Evolutionary conservation across 2,888 invertebrate genomes (phyloP), one percentile per base, ranked within the genome.

Genomic region (Pegoplata infirma): DNA sequence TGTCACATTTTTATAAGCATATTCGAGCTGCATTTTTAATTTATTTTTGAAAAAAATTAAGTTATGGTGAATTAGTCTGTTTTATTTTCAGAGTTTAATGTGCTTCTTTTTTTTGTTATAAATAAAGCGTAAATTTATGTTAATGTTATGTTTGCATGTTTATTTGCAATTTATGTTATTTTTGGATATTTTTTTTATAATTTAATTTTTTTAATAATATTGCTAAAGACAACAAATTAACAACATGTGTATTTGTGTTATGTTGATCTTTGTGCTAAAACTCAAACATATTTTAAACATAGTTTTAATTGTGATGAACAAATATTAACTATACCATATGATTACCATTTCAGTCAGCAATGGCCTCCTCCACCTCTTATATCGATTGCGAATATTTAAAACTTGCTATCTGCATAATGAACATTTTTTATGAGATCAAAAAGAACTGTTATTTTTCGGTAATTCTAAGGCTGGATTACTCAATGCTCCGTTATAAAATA

Each of bases 121-220:
- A 59, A 71, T 66, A 23, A 17, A 66, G 53, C 53, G 16, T 19
- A 25, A 66, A 32, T 71, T 71, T 66, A 66, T 69, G 64, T 56
- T 71, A 64, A 76, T 59, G 53, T 7, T 59, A 14, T 36, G 23
- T 59, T 59, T 25, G 64, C 64, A 69, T 76, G 59, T 59, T 53
- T 14, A 51, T 59, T 12, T 51, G 47, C 44, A 71, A 66, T 71
- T 59, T 64, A 17, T 49, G 46, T n/a, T 64, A 63, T 76, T 71
- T 69, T 55, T 58, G 46, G 23, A 49, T 51, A 8, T 59, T 32
- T 1, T 8, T 16, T 56, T 21, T 55, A 5, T 23, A 49, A 47
- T 55, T 55, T 16, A 28, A 16, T n/a, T 32, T 28, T 14, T 47
- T 10, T 17, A 40, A 58, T 40, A 6, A 56, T 36, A 32, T 19